phyloP scores from a whole-genome alignment of 2,888 invertebrate species.

The Polymixis flavicincta region DNA sequence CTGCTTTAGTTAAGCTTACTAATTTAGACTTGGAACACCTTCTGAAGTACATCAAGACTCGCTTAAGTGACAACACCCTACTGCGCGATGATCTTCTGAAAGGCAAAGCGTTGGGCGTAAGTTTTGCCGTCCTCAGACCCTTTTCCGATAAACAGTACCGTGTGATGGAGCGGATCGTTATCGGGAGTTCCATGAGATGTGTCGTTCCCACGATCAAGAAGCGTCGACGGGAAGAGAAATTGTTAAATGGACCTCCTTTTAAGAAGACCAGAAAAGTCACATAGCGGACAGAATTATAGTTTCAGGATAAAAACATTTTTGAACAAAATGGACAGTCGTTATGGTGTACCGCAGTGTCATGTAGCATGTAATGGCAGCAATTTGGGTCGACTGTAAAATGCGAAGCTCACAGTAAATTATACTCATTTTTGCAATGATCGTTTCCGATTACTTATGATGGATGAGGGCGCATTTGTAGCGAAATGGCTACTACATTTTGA shows the following conservation, averaged over 20 bases:
- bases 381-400: constrained; percentile 85
- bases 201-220: constrained; percentile 73
- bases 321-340: constrained; percentile 78
- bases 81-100: constrained; percentile 81
- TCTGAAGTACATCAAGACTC: constrained; percentile 80
- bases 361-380: constrained; percentile 84
- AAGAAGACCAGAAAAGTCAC: constrained; percentile 77
- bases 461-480: constrained; percentile 78
- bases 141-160: constrained; percentile 82
- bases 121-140: constrained; percentile 82
- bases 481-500: constrained; percentile 74
- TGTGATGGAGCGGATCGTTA: constrained; percentile 81
- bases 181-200: constrained; percentile 76
- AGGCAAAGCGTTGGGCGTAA: constrained; percentile 83
- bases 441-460: constrained; percentile 88
- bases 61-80: constrained; percentile 76
- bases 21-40: constrained; percentile 80
- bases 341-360: constrained; percentile 81
- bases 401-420: constrained; percentile 85
- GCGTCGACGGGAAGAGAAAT: constrained; percentile 78
- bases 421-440: constrained; percentile 87
- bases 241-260: constrained; percentile 71
- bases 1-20: constrained; percentile 79
- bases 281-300: constrained; percentile 50
- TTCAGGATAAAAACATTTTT: constrained; percentile 67